Percentiles rank a stretch among this genome's conserved stretches.
phyloP scores from a whole-genome alignment of 2,888 invertebrate genomes.

The Eupithecia insigniata region DNA sequence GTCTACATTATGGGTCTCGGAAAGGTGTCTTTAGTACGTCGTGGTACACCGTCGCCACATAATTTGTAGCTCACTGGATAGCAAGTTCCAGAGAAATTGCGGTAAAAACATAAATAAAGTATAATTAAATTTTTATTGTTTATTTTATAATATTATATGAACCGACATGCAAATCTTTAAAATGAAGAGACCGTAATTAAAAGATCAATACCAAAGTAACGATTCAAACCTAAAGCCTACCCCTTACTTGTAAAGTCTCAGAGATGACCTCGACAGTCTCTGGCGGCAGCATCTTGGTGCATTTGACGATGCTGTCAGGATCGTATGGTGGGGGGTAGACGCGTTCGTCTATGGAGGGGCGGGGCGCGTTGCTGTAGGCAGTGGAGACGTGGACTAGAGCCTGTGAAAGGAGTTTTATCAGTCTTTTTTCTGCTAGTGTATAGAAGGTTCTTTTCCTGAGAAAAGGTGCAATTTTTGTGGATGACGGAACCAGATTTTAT shows the following conservation, averaged over 20 bases:
- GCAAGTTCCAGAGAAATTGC: background rate
- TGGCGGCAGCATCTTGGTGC: constrained; percentile 85
- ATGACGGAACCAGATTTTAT: too few species aligned
- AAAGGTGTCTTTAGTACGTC: background rate
- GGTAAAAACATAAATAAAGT: background rate
- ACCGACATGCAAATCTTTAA: too few species aligned
- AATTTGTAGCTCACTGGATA: background rate
- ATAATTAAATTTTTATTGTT: background rate
- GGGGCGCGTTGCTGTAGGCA: constrained; percentile 97
- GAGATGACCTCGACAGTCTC: constrained; percentile 85
- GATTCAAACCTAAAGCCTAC: background rate
- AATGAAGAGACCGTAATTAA: background rate
- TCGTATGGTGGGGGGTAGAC: constrained; percentile 90
- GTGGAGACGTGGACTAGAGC: constrained; percentile 96
- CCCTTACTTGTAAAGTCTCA: constrained; percentile 81
- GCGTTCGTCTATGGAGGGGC: constrained; percentile 90
- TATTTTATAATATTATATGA: too few species aligned
- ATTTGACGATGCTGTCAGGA: constrained; percentile 85
- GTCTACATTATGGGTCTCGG: background rate
- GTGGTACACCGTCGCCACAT: background rate
- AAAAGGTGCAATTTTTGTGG: too few species aligned
- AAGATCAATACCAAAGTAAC: background rate
- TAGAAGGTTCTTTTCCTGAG: too few species aligned
- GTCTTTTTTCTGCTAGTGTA: background rate
- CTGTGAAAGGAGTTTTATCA: constrained; percentile 57